Conservation (phyloP, 2,888 invertebrate species). For the Acrobasis suavella region DNA sequence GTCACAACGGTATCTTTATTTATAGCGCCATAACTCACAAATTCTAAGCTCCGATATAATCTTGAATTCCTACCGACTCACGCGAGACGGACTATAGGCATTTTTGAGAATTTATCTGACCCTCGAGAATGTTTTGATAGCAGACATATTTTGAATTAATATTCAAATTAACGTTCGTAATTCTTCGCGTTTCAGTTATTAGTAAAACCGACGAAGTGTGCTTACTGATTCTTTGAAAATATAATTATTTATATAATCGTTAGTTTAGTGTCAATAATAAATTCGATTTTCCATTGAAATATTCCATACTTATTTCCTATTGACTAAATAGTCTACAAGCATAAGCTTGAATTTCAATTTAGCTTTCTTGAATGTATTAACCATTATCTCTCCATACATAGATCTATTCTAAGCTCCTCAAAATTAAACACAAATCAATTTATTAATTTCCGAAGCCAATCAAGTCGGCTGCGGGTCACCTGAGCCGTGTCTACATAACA, state of each 20-base stretch:
- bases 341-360: neutral
- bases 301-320: too few relatives aligned
- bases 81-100: constrained; percentile 32
- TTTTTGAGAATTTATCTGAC: constrained; percentile 46
- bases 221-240: constrained; percentile 3
- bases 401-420: neutral
- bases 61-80: constrained; percentile 64
- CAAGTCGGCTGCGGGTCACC: constrained; percentile 49
- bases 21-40: constrained; percentile 77
- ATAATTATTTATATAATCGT: neutral
- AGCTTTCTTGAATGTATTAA: neutral
- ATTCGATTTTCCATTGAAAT: too few relatives aligned
- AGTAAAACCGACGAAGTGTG: neutral
- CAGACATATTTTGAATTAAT: constrained; percentile 66
- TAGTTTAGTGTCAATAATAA: too few relatives aligned
- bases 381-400: constrained; percentile 6
- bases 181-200: constrained; percentile 27
- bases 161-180: constrained; percentile 46
- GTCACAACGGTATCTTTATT: constrained; percentile 75
- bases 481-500: constrained; percentile 69
- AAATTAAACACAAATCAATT: constrained; percentile 20
- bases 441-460: constrained; percentile 35
- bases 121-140: constrained; percentile 66
- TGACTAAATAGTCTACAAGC: too few relatives aligned
- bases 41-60: constrained; percentile 73